Evolutionary conservation across 37 sponge, comb jelly and placozoan genomes (phyloP), one percentile per base, ranked within the genome.

Genomic region (Spongilla lacustris): DNA sequence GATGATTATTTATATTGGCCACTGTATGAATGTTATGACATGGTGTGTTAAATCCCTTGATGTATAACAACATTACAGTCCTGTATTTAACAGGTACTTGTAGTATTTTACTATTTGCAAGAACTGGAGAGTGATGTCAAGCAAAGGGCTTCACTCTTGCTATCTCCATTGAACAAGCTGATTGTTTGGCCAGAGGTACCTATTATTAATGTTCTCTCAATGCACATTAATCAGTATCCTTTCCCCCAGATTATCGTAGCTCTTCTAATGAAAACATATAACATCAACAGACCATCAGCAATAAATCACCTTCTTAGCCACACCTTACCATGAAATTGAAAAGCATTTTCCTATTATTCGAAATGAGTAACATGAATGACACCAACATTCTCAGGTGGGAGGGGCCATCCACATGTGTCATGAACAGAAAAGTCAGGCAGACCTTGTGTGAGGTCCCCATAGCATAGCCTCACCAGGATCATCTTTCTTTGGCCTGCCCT

Each of bases 11-110:
- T 58, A 58, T 58, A 58, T 58, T 58, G 58, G 58, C 58, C 58
- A 58, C 58, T 58, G 58, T 58, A 58, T 58, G 58, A 58, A 58
- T 58, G 58, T 58, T n/a, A n/a, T n/a, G n/a, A n/a, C n/a, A n/a
- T n/a, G n/a, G n/a, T n/a, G n/a, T n/a, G n/a, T n/a, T n/a, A n/a
- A n/a, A n/a, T n/a, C n/a, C n/a, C n/a, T n/a, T 58, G 58, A 58
- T 58, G 58, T 58, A 58, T 58, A 58, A 17, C 41, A 41, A 41
- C 41, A 41, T 41, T 41, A 41, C 41, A 41, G 41, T 58, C 58
- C 58, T 58, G 58, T 58, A 58, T 58, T 58, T 58, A 8, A 58
- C 58, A 58, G 58, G 58, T 58, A 58, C 58, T 58, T 58, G 58
- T 13, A 19, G 14, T 58, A 58, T 58, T 58, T 58, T 58, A 58